These are phyloP conservation scores for Plutomurus gul DNA, from an alignment of 1,140 invertebrate species.

Conservation along the genomic window DNA sequence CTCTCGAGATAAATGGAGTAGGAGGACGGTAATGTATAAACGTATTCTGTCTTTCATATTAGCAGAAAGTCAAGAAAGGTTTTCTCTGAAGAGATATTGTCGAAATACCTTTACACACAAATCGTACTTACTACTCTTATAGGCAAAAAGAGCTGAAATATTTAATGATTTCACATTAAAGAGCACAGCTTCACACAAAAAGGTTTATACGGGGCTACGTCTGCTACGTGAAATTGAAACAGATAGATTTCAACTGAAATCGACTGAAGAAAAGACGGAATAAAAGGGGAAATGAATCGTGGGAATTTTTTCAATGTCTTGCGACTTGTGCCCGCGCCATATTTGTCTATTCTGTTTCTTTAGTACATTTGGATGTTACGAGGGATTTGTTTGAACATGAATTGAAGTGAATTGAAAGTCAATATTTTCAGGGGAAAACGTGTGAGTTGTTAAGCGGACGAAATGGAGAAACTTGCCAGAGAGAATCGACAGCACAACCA, in stretches of 20 bases:
- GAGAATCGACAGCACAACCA: not conserved
- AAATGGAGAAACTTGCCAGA: not conserved
- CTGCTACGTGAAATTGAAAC: slow-evolving; percentile 8
- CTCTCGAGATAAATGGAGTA: slow-evolving; percentile 3
- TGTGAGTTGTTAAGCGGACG: not conserved
- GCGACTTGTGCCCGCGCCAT: not conserved
- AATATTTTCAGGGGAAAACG: slow-evolving; percentile 5
- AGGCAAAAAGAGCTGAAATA: not conserved
- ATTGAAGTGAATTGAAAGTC: slow-evolving; percentile 9
- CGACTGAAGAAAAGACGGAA: not conserved
- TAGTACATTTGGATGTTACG: not conserved
- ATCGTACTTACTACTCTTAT: too few relatives aligned
- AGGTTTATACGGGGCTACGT: not conserved
- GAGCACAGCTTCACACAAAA: not conserved
- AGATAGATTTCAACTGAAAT: slow-evolving; percentile 16
- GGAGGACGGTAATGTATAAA: not conserved
- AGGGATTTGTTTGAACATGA: slow-evolving; percentile 8
- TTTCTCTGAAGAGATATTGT: too few relatives aligned
- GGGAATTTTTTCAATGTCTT: slow-evolving; percentile 16
- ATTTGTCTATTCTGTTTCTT: not conserved
- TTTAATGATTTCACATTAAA: slow-evolving; percentile 16
- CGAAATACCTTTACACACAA: too few relatives aligned
- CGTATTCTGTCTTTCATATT: slow-evolving; percentile 10
- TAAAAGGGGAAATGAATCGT: slow-evolving; percentile 13
- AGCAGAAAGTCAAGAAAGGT: slow-evolving; percentile 4